Percentiles rank a stretch among this genome's conserved stretches.
phyloP scores from a whole-genome alignment of 1,140 invertebrate species.

The Aphaenogaster floridana region DNA sequence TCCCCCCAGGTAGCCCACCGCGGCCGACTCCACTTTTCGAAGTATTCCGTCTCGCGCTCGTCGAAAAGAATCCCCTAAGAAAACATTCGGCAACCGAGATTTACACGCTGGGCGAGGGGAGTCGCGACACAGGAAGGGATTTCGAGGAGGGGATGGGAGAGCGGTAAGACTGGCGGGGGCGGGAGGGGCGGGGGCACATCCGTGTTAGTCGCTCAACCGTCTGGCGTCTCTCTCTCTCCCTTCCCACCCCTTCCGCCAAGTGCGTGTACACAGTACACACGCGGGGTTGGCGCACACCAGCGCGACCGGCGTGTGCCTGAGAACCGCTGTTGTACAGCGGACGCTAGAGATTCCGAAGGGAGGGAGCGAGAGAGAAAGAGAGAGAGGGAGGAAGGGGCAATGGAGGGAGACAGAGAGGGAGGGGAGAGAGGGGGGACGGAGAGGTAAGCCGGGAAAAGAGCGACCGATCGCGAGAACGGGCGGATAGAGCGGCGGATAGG shows the following conservation, averaged over 20 bases:
- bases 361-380: neutral
- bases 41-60: constrained; percentile 80
- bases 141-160: constrained; percentile 71
- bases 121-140: constrained; percentile 74
- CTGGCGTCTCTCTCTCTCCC: neutral
- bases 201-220: constrained; percentile 11
- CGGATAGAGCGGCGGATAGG: neutral
- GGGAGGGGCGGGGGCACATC: neutral
- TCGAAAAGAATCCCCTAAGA: constrained; percentile 85
- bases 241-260: too few species aligned
- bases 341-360: constrained; percentile 43
- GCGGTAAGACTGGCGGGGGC: too few species aligned
- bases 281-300: constrained; percentile 64
- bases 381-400: neutral
- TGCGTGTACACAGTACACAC: too few species aligned
- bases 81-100: constrained; percentile 86
- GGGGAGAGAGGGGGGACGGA: neutral
- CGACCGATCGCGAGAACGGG: neutral
- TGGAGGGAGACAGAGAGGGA: neutral
- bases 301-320: constrained; percentile 64
- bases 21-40: constrained; percentile 59
- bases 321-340: constrained; percentile 35
- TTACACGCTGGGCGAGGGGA: constrained; percentile 84
- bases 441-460: neutral
- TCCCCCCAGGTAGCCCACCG: constrained; percentile 32